A percentile compares a stretch with the other conserved stretches of the same genome.
Conservation (phyloP, 2,113 vertebrate species). For the Mesoclemmys tuberculata region DNA sequence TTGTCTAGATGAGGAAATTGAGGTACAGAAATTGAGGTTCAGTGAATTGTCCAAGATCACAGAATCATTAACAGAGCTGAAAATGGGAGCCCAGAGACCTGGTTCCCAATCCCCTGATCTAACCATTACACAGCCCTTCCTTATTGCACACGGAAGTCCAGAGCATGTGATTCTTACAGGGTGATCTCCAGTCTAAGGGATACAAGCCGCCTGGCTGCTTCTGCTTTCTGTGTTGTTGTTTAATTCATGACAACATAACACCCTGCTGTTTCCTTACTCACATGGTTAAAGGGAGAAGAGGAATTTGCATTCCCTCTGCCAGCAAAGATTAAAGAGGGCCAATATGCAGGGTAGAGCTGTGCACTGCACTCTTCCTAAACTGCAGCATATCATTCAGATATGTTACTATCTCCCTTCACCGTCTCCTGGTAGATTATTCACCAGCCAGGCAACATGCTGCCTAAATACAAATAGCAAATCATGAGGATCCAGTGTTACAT, state of each 20-base stretch:
- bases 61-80: not conserved
- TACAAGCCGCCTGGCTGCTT: not conserved
- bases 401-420: slow-evolving; percentile 27
- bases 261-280: not conserved
- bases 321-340: not conserved
- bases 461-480: slow-evolving; percentile 46
- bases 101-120: no score
- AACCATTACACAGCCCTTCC: not conserved
- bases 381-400: slow-evolving; percentile 10
- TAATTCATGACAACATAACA: not conserved
- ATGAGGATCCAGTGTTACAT: slow-evolving; percentile 62
- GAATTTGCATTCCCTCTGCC: slow-evolving; percentile 29
- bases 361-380: not conserved
- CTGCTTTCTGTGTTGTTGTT: slow-evolving; percentile 10
- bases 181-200: not conserved
- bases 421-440: slow-evolving; percentile 54
- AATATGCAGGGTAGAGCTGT: not conserved
- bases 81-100: not conserved
- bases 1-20: not conserved
- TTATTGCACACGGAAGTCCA: not conserved
- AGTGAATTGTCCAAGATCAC: not conserved
- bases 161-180: rapidly evolving
- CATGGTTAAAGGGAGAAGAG: slow-evolving; percentile 3
- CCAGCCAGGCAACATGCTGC: slow-evolving; percentile 11
- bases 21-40: not conserved